Evolutionary conservation across 2,797 vertebrate species (phyloP).

Genomic region (Diplodus puntazzo): DNA sequence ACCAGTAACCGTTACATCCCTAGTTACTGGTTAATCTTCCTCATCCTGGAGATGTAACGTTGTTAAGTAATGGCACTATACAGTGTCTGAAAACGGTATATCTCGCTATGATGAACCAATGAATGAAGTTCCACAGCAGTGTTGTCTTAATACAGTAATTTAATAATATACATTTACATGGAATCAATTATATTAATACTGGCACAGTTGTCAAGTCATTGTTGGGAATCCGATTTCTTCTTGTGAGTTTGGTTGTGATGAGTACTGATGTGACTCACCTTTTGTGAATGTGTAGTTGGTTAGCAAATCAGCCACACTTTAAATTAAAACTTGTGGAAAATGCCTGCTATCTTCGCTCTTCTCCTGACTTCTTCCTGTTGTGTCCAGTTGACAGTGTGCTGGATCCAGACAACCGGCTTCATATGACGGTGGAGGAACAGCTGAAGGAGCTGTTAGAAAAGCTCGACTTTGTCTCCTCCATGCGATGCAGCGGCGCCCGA

Average conservation of each 20-base stretch:
- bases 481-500: constrained; percentile 93
- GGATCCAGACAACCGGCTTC: constrained; percentile 92
- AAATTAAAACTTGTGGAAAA: background rate
- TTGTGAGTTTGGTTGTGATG: background rate
- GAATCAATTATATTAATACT: background rate
- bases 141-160: background rate
- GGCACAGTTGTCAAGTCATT: background rate
- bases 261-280: background rate
- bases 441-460: constrained; percentile 96
- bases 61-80: background rate
- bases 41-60: background rate
- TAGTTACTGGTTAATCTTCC: background rate
- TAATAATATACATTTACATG: background rate
- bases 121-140: background rate
- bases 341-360: background rate
- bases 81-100: background rate
- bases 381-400: constrained; percentile 94
- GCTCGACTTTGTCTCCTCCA: constrained; percentile 91
- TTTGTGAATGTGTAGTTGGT: background rate
- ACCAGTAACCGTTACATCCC: no score
- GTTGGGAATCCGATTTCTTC: background rate
- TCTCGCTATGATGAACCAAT: background rate
- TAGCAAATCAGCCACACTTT: background rate
- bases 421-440: constrained; percentile 92
- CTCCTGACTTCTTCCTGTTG: background rate